A percentile compares a stretch with the other conserved stretches of the same genome.
phyloP scores from a whole-genome alignment of 2,113 vertebrate species.

The Hippolais icterina region DNA sequence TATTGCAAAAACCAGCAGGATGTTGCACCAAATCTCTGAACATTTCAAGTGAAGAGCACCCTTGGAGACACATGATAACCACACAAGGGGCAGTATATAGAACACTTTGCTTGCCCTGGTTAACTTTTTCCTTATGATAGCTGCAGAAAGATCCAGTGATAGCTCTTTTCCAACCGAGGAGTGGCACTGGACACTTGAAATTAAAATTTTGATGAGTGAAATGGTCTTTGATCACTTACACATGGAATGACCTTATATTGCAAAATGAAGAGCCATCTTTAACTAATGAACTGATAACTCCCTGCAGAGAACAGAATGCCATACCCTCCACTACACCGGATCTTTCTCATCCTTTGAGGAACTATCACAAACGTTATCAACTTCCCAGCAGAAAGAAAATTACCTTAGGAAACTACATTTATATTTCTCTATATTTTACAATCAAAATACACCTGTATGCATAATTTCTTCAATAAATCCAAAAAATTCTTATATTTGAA shows the following conservation, averaged over 20 bases:
- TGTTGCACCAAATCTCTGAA: not conserved
- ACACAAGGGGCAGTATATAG: not conserved
- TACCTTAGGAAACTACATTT: not conserved
- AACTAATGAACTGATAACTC: slow-evolving; percentile 65
- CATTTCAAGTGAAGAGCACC: not conserved
- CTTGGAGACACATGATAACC: not conserved
- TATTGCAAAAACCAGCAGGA: not conserved
- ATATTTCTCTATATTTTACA: not conserved
- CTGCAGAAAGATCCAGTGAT: not conserved
- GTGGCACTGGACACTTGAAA: slow-evolving; percentile 58
- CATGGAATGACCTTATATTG: slow-evolving; percentile 66
- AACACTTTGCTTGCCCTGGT: not conserved
- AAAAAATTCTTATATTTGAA: not conserved
- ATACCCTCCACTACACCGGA: not conserved
- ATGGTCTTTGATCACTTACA: slow-evolving; percentile 62
- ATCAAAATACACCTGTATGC: not conserved
- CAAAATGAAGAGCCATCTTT: slow-evolving; percentile 70
- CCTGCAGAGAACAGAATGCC: slow-evolving; percentile 53
- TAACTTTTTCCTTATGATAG: not conserved
- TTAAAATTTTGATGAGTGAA: slow-evolving; percentile 68
- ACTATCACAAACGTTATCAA: slow-evolving; percentile 21
- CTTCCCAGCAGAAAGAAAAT: not conserved
- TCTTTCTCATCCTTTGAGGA: slow-evolving; percentile 25
- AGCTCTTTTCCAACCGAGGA: slow-evolving; percentile 57
- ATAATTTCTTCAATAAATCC: not conserved